Base-by-base conservation (phyloP, 2,797 vertebrate species). In the Monodelphis domestica region DNA sequence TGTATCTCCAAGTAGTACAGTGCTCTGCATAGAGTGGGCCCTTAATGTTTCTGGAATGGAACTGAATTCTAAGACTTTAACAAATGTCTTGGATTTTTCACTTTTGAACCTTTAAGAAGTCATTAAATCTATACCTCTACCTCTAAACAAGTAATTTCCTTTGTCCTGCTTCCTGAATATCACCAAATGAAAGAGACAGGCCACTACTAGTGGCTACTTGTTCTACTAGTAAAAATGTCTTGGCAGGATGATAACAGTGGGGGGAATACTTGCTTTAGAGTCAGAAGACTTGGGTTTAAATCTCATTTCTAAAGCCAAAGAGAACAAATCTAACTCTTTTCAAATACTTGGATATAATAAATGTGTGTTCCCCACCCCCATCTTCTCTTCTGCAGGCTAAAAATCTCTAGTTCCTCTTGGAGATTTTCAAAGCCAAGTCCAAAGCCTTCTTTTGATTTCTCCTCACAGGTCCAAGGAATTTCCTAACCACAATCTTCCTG, bases 391-490 rank as follows among this genome's bases (percentile, higher is more conserved):
- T 38, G 63, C 15, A 70, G 59, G 59, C 33, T 15, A 63, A 15
- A n/a, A 63, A 63, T 0, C 6, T 17, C 14, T 38, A 70, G 63
- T 38, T 70, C 54, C 92, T 95, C 38, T 94, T 88, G 92, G 91
- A 95, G 90, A 92, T 59, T 87, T 92, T 88, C 33, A 90, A 89
- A 95, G 92, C 84, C 84, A n/a, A 12, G 56, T 53, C 45, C 54
- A 96, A 91, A n/a, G 53, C 50, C 89, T 93, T 90, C 51, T 92
- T n/a, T 51, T 17, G 63, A 70, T 95, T 91, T 93, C 90, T 93
- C 54, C 70, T 55, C 93, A 94, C 51, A 92, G 84, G 51, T 87
- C 94, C 89, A 93, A 95, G 92, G 93, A 93, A 53, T 91, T 92
- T 33, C 38, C 89, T 21, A 14, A 89, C 54, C 91, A 93, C 84